A percentile compares a stretch with the other conserved stretches of the same genome.
These are phyloP conservation scores for Radopholus similis DNA, from an alignment of 1,140 invertebrate species.

Conservation along the genomic window DNA sequence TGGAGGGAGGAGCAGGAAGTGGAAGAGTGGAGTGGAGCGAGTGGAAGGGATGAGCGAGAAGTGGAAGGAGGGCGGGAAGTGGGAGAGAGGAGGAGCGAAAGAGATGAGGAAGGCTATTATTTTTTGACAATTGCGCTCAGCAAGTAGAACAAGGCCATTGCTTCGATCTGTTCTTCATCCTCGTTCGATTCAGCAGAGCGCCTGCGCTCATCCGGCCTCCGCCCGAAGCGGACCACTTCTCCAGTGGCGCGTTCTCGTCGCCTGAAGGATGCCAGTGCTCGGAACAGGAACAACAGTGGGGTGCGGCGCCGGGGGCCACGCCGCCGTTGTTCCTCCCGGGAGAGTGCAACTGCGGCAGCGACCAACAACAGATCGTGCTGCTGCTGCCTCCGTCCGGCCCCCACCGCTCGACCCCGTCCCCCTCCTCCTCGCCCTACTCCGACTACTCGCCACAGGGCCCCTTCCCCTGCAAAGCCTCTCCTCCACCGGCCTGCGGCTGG, in stretches of 20 bases:
- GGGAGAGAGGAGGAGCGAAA: too few relatives aligned
- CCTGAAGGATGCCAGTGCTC: background rate
- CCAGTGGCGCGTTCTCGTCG: background rate
- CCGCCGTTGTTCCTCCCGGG: background rate
- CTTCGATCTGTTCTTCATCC: too few relatives aligned
- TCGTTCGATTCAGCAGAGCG: too few relatives aligned
- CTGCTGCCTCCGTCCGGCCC: background rate
- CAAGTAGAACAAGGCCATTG: too few relatives aligned
- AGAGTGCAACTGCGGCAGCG: too few relatives aligned
- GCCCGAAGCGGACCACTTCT: background rate
- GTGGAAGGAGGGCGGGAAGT: too few relatives aligned
- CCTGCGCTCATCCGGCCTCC: background rate
- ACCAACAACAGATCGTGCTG: too few relatives aligned
- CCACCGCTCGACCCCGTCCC: background rate
- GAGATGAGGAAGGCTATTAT: too few relatives aligned
- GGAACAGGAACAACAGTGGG: background rate
- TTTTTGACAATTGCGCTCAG: too few relatives aligned
- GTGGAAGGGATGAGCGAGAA: too few relatives aligned
- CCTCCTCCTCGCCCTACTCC: background rate
- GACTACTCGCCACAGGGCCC: background rate
- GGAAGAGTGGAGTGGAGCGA: too few relatives aligned
- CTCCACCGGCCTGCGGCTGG: conserved; percentile 15
- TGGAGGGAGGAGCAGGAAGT: too few relatives aligned
- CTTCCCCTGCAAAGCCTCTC: background rate
- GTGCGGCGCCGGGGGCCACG: conserved; percentile 1